Evolutionary conservation across 1,140 invertebrate species (phyloP).

Genomic region (Drosophila gunungcola): DNA sequence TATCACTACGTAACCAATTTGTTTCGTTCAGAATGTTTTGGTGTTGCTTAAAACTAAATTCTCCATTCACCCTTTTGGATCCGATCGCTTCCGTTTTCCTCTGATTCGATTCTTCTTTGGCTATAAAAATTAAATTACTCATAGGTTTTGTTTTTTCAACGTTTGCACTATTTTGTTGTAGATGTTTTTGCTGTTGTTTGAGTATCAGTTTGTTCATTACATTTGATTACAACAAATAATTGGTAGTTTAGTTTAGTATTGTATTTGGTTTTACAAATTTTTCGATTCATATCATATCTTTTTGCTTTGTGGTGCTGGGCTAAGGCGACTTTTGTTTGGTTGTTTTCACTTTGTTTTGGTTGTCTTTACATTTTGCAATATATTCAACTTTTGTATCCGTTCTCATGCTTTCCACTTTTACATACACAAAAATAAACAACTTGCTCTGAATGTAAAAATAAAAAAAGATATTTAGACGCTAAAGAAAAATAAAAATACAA

Average conservation of each 20-base stretch:
- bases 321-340: constrained; percentile 84
- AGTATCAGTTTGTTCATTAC: constrained; percentile 38
- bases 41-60: constrained; percentile 76
- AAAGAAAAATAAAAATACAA: constrained; percentile 9
- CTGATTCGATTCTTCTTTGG: constrained; percentile 63
- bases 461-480: constrained; percentile 12
- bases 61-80: constrained; percentile 36
- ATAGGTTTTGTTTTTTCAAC: constrained; percentile 62
- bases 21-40: constrained; percentile 49
- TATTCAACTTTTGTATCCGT: constrained; percentile 70
- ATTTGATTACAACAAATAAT: constrained; percentile 78
- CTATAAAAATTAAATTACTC: constrained; percentile 84
- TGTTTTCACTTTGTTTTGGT: constrained; percentile 67
- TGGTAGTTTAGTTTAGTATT: constrained; percentile 64
- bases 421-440: constrained; percentile 53
- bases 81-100: constrained; percentile 8
- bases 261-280: constrained; percentile 65
- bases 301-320: constrained; percentile 81
- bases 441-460: constrained; percentile 45
- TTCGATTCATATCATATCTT: constrained; percentile 58
- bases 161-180: constrained; percentile 79
- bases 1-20: constrained; percentile 72
- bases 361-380: constrained; percentile 79
- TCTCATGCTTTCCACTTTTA: constrained; percentile 42
- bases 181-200: constrained; percentile 56